Evolutionary conservation across 2,113 vertebrate genomes (phyloP).

Genomic region (Chaenocephalus aceratus): DNA sequence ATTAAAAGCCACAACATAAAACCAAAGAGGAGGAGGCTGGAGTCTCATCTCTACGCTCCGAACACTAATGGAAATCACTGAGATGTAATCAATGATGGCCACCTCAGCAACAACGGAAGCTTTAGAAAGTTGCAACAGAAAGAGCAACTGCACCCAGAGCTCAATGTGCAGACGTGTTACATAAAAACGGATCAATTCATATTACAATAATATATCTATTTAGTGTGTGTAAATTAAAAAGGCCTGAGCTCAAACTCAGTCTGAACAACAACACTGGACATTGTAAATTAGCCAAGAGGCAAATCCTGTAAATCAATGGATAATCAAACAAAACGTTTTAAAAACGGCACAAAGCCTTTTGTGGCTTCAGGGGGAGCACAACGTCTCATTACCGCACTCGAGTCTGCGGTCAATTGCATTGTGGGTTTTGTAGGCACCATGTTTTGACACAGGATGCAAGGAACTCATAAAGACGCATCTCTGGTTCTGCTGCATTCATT

Average conservation of each 20-base stretch:
- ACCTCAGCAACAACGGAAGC: background rate
- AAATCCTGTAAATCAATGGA: background rate
- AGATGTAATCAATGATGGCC: background rate
- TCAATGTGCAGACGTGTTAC: background rate
- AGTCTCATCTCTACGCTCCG: background rate
- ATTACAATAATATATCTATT: background rate
- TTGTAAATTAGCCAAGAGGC: background rate
- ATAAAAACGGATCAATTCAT: background rate
- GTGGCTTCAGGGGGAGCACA: too few relatives aligned
- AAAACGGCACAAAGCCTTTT: background rate
- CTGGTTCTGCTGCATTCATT: too few relatives aligned
- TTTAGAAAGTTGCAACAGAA: background rate
- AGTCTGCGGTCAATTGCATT: too few relatives aligned
- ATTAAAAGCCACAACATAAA: constrained; percentile 25
- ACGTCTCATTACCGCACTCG: background rate
- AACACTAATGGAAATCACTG: constrained; percentile 2
- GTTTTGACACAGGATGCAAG: too few relatives aligned
- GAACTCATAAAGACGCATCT: too few relatives aligned
- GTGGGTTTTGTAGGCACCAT: too few relatives aligned
- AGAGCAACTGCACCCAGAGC: background rate
- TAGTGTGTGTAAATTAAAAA: background rate
- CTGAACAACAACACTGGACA: background rate
- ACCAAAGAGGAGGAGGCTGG: background rate
- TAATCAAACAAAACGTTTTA: too few relatives aligned
- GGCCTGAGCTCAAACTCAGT: background rate